Evolutionary conservation across 1,140 invertebrate genomes (phyloP), one percentile per base, ranked within the genome.

Genomic region (Platyura marginata): DNA sequence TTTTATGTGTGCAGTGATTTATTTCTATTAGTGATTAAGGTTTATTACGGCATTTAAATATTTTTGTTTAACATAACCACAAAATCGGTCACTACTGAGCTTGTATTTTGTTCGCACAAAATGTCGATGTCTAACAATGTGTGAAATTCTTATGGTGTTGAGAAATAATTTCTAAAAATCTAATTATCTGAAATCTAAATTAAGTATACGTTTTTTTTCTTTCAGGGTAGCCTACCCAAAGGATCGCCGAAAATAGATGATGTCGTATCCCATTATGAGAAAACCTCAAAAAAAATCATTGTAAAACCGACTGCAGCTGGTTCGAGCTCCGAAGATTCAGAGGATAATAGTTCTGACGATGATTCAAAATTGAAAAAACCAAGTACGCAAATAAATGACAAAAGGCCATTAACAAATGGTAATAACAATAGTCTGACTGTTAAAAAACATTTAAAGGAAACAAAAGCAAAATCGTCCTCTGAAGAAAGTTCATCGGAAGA

Each of bases 181-280:
- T 13, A 29, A 29, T 29, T 29, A 6, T 29, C 34, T 40, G 6
- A 34, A 23, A 18, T 37, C 11, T 34, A 41, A 11, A n/a, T 42
- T 32, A 42, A 23, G 34, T 40, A 21, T 49, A 22, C n/a, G n/a
- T n/a, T n/a, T n/a, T 44, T 39, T 34, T 15, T 44, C 21, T 63
- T 59, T 37, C 40, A 70, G 68, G 49, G 55, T 25, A 25, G 45
- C 11, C 47, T 72, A 8, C 57, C 57, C 2, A 70, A 72, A 50
- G 68, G 67, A 38, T 63, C 60, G 2, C 69, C 71, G 1, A 61
- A 57, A 9, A 49, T 74, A 2, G n/a, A 46, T 1, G 36, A 38
- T 21, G 11, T 38, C 3, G 2, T 38, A 5, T 5, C 36, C 13
- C 16, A n/a, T 34, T 34, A 34, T 34, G 32, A 11, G 19, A 38